Evolutionary conservation across 2,113 vertebrate species (phyloP), one percentile per base, ranked within the genome.

Genomic region (Anguilla rostrata): DNA sequence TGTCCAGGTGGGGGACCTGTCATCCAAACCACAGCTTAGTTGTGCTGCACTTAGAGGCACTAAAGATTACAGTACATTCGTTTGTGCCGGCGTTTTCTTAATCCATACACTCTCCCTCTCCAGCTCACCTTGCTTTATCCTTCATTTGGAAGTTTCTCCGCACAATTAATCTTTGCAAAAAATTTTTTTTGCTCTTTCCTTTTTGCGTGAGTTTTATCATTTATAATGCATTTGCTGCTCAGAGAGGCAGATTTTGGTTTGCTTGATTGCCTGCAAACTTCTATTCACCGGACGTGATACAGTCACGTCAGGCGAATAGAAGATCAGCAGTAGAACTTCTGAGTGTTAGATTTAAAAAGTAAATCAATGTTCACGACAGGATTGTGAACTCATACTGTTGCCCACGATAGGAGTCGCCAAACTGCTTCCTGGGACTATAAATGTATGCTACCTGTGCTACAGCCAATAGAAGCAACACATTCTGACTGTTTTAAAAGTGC

Each of bases 1-100:
- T 96, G 95, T 96, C 95, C 95, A 95, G 95, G 95, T 95, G 95
- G 95, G 94, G 95, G 94, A 95, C 95, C 95, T 95, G 95, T 96
- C 95, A 96, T 93, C 92, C 91, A 91, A 95, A 96, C 94, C 94
- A 92, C 89, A 92, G 94, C 93, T 96, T 95, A 95, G 94, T 92
- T 88, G 92, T 88, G 94, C 93, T 87, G 92, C 49, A 93, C 94
- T 95, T 90, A 86, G 90, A 95, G 94, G 1, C 49, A 12, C 92
- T 29, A 94, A 93, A 95, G 95, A 96, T 96, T 95, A 95, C 92
- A 90, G 92, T 93, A 92, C 89, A 91, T 90, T 93, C 81, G 11
- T 75, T 75, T 5, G 34, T 75, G 9, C 34, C 60, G 92, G 88
- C 90, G 93, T 92, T 93, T 94, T 90, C 89, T 94, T 94, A 93